Evolutionary conservation across 2,113 vertebrate species (phyloP), one percentile per base, ranked within the genome.

Genomic region (Nannobrachium achirus): DNA sequence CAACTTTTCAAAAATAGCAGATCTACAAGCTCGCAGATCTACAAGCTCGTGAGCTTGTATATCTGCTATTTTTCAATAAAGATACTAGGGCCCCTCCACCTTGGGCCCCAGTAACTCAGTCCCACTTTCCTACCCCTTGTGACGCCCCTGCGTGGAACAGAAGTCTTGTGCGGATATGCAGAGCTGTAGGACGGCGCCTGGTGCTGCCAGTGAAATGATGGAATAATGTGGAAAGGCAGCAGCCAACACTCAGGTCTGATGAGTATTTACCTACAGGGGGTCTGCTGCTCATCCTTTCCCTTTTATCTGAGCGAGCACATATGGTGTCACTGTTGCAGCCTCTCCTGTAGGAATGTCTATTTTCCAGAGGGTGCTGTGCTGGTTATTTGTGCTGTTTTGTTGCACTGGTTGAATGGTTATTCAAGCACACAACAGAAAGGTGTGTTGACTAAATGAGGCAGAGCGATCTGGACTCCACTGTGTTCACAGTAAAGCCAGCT

Each of bases 291-390:
- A 84, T 87, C 75, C 68, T 59, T 78, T 85, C 84, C 62, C 79
- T 82, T 86, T 81, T 83, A 83, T 88, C 89, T 88, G 86, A 87
- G 87, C 75, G 62, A 79, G 82, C 80, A 84, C 90, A 89, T 90
- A 89, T 90, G 91, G 83, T 46, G 77, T 83, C 69, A 33, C 72
- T 71, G 79, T 76, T 81, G 78, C 78, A 61, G 49, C 66, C 8
- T 58, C 78, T 80, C 71, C 76, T 72, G 77, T 69, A 76, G 75
- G 68, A 87, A 55, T 53, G 64, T 79, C 76, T 86, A 77, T 84
- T 85, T 75, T 85, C 77, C 78, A 77, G 67, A 70, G 80, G 74
- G 84, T 65, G 73, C 81, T 59, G 15, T 64, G 75, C 69, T 66
- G 75, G 80, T 79, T 67, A 78, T 87, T 78, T 67, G 68, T 66